A percentile compares a stretch with the other conserved stretches of the same genome.
Conservation (phyloP, 2,797 vertebrate genomes). For the Psittacula echo region DNA sequence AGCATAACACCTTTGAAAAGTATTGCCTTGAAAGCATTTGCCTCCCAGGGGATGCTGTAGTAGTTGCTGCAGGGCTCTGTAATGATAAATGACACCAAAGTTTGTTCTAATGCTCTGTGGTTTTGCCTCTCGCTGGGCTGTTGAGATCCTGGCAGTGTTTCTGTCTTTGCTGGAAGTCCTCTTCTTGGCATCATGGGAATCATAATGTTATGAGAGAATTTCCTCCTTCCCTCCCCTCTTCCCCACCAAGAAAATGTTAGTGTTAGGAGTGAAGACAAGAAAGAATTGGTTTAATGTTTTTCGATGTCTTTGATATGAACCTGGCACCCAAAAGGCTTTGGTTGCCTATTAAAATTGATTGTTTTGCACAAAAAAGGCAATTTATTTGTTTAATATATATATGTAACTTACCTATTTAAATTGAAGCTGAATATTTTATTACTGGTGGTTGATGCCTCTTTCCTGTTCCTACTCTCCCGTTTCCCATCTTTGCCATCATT, state of each 20-base stretch:
- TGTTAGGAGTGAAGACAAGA: not conserved
- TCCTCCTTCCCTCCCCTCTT: fast-evolving
- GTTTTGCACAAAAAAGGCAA: not conserved
- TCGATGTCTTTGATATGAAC: not conserved
- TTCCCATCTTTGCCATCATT: not conserved
- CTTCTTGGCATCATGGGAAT: not conserved
- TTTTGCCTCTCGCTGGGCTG: not conserved
- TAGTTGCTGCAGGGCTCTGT: not conserved
- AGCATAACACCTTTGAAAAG: not conserved
- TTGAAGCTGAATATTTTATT: not conserved
- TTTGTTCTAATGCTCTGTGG: not conserved
- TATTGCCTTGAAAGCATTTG: not conserved
- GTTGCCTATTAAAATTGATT: fast-evolving
- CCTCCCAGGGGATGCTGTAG: not conserved
- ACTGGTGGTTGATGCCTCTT: not conserved
- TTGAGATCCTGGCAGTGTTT: not conserved
- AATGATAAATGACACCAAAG: not conserved
- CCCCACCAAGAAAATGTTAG: not conserved
- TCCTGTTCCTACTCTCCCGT: not conserved
- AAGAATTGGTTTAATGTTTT: not conserved
- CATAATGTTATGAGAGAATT: fast-evolving
- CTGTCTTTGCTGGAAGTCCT: not conserved
- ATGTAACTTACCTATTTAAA: not conserved
- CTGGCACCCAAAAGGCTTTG: not conserved
- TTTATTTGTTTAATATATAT: not conserved